Evolutionary conservation across 2,888 invertebrate genomes (phyloP).

Genomic region (Eretmocerus hayati): DNA sequence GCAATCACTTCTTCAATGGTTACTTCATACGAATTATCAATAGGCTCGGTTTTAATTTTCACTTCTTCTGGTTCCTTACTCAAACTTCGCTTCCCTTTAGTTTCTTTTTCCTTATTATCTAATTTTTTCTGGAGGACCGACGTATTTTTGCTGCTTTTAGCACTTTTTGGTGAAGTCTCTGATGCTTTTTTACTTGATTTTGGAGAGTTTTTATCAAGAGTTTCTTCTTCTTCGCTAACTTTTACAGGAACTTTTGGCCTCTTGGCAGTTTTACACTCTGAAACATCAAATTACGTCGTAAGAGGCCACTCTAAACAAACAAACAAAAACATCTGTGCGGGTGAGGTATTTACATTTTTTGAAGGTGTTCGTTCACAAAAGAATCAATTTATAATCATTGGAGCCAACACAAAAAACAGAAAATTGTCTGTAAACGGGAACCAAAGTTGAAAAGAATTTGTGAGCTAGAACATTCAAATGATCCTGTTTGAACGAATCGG

Average conservation of each 20-base stretch:
- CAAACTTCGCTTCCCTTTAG: constrained; percentile 25
- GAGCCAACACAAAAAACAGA: no score
- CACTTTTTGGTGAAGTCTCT: constrained; percentile 30
- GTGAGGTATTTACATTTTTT: no score
- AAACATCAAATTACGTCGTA: no score
- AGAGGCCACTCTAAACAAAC: no score
- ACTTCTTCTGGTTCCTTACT: constrained; percentile 19
- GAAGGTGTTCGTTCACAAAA: no score
- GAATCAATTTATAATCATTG: no score
- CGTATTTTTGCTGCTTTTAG: constrained; percentile 22
- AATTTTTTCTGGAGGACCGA: constrained; percentile 28
- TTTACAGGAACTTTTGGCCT: constrained; percentile 16
- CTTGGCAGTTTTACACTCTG: constrained; percentile 19
- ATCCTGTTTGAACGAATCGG: no score
- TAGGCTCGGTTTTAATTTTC: constrained; percentile 20
- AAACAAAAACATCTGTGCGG: no score
- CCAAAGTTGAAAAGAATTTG: no score
- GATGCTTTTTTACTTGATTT: constrained; percentile 32
- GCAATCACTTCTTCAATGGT: constrained; percentile 44
- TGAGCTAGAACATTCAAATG: no score
- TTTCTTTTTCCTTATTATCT: constrained; percentile 29
- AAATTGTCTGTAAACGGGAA: no score
- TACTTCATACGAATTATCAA: constrained; percentile 36
- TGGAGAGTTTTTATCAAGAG: constrained; percentile 31
- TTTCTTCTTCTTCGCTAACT: constrained; percentile 12